A percentile compares a stretch with the other conserved stretches of the same genome.
Evolutionary conservation across 2,113 vertebrate genomes (phyloP).

Genomic region (Elachura formosa): DNA sequence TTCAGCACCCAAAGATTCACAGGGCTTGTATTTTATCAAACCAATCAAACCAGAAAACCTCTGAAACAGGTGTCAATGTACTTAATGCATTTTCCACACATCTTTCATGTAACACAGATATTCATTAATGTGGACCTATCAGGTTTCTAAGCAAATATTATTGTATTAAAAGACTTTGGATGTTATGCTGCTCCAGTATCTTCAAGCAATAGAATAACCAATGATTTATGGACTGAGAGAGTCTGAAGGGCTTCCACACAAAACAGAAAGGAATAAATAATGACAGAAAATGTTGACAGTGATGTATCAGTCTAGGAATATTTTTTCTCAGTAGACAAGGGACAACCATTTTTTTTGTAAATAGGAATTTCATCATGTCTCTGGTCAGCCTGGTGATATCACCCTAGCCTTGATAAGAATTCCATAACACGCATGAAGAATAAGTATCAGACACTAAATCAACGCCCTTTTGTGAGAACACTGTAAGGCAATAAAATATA

Average conservation of each 20-base stretch:
- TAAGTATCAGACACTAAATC: conserved; percentile 15
- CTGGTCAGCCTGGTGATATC: conserved; percentile 50
- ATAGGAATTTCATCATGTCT: conserved; percentile 54
- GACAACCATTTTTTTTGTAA: conserved; percentile 48
- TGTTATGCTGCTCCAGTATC: background rate
- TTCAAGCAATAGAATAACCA: conserved; percentile 30
- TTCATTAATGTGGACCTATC: background rate
- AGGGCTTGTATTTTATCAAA: background rate
- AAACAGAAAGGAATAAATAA: conserved; percentile 58
- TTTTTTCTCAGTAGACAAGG: conserved; percentile 14
- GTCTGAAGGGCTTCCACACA: conserved; percentile 16
- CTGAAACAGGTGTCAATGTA: background rate
- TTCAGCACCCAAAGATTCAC: background rate
- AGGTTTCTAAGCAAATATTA: background rate
- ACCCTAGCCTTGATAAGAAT: conserved; percentile 25
- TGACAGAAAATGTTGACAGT: conserved; percentile 36
- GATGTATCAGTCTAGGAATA: conserved; percentile 34
- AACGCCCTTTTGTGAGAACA: background rate
- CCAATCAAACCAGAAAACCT: background rate
- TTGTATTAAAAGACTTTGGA: background rate
- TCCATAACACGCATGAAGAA: background rate
- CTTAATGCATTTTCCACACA: background rate
- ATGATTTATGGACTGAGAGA: conserved; percentile 51
- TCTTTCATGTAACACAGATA: background rate
- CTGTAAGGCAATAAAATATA: background rate